Conservation (phyloP, 2,797 vertebrate genomes). For the Halcyon badia region DNA sequence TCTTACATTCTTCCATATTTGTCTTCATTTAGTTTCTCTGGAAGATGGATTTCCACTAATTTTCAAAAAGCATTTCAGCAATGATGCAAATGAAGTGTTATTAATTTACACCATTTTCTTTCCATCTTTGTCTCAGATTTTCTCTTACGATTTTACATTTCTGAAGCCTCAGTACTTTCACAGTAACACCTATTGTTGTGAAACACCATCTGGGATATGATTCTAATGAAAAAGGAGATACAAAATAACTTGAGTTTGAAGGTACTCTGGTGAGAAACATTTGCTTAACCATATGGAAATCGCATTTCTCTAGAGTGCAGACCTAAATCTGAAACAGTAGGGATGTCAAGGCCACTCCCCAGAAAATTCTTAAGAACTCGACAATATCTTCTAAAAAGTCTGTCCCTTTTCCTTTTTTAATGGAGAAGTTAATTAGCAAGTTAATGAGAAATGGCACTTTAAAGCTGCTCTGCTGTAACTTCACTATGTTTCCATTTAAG, state of each 20-base stretch:
- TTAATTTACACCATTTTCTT: background rate
- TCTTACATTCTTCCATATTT: background rate
- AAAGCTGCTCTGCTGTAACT: slow-evolving; percentile 1
- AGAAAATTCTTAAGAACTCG: background rate
- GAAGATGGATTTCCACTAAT: background rate
- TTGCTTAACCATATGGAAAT: slow-evolving; percentile 71
- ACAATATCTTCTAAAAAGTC: slow-evolving; percentile 8
- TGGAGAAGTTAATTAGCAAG: slow-evolving; percentile 32
- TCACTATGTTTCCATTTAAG: background rate
- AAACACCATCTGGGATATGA: slow-evolving; percentile 65
- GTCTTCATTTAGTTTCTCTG: background rate
- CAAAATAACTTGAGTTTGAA: slow-evolving; percentile 58
- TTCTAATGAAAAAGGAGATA: slow-evolving; percentile 61
- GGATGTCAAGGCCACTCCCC: slow-evolving; percentile 22
- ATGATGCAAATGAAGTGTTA: background rate
- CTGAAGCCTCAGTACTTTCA: slow-evolving; percentile 58
- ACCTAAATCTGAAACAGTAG: slow-evolving; percentile 43
- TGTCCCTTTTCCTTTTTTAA: slow-evolving; percentile 43
- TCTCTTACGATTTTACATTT: slow-evolving; percentile 55
- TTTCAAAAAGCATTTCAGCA: background rate
- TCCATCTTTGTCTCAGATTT: slow-evolving; percentile 8
- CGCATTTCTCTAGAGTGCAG: slow-evolving; percentile 47
- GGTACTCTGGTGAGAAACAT: slow-evolving; percentile 65
- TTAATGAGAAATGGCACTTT: slow-evolving; percentile 42
- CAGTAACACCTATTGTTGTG: slow-evolving; percentile 69